Evolutionary conservation across 2,113 vertebrate genomes (phyloP).

Genomic region (Sphyrna mokarran): DNA sequence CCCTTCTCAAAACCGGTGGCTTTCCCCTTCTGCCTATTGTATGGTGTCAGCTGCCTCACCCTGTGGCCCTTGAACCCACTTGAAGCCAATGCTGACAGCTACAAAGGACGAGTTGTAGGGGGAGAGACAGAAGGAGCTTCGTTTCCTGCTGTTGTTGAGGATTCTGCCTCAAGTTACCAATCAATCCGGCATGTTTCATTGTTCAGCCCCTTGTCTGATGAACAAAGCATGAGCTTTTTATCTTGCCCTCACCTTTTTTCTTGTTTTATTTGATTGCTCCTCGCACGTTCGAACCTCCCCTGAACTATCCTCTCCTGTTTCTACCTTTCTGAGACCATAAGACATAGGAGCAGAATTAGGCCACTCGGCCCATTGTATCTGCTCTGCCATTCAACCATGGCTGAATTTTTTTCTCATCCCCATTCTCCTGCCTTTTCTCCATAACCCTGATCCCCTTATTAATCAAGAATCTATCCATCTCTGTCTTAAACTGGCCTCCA

Average conservation of each 20-base stretch:
- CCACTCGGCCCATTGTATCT: too few relatives aligned
- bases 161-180: not conserved
- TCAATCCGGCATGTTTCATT: not conserved
- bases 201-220: not conserved
- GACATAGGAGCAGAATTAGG: too few relatives aligned
- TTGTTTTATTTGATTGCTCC: not conserved
- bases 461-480: too few relatives aligned
- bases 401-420: too few relatives aligned
- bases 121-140: not conserved
- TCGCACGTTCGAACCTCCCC: not conserved
- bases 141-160: not conserved
- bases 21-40: conserved; percentile 45
- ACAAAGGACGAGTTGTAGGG: not conserved
- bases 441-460: too few relatives aligned
- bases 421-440: too few relatives aligned
- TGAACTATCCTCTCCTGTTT: not conserved
- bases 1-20: not conserved
- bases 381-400: too few relatives aligned
- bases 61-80: conserved; percentile 62
- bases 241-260: not conserved
- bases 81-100: conserved; percentile 47
- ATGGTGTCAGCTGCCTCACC: conserved; percentile 66
- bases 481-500: too few relatives aligned
- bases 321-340: too few relatives aligned
- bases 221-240: not conserved